Evolutionary conservation across 2,113 vertebrate species (phyloP).

Genomic region (Phalacrocorax pelagicus): DNA sequence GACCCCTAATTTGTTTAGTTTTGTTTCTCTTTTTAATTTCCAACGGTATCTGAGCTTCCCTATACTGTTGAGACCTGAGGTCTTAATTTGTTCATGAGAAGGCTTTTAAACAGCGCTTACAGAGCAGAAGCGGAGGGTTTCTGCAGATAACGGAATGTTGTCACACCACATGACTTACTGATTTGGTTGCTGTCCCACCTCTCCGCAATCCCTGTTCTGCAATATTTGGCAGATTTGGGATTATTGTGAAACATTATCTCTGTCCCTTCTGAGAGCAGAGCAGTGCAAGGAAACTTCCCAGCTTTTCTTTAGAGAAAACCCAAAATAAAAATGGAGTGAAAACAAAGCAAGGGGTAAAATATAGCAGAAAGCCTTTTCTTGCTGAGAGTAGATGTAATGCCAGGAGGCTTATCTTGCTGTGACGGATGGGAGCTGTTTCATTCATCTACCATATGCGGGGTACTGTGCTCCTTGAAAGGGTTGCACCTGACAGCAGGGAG

Average conservation of each 20-base stretch:
- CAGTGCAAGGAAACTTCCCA: not conserved
- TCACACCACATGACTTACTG: not conserved
- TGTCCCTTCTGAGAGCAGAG: not conserved
- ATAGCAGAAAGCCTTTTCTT: not conserved
- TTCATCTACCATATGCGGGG: fast-evolving
- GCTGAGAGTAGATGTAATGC: not conserved
- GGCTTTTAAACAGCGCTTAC: not conserved
- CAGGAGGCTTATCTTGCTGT: not conserved
- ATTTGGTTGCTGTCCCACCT: not conserved
- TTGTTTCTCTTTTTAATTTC: not conserved
- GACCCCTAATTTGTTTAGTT: not conserved
- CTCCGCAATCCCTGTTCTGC: not conserved
- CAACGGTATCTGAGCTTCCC: not conserved
- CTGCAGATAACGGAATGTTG: not conserved
- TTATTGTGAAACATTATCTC: not conserved
- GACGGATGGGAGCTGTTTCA: not conserved
- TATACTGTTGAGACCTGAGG: not conserved
- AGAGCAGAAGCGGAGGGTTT: not conserved
- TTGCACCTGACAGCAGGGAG: not conserved
- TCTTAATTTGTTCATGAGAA: not conserved
- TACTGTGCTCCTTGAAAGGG: not conserved
- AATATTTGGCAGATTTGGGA: not conserved
- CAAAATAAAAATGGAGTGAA: not conserved
- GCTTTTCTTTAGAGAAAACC: not conserved
- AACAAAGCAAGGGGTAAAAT: not conserved